These are phyloP conservation scores for Pipistrellus pygmaeus DNA, from an alignment of 2,797 vertebrate species.

Conservation along the genomic window DNA sequence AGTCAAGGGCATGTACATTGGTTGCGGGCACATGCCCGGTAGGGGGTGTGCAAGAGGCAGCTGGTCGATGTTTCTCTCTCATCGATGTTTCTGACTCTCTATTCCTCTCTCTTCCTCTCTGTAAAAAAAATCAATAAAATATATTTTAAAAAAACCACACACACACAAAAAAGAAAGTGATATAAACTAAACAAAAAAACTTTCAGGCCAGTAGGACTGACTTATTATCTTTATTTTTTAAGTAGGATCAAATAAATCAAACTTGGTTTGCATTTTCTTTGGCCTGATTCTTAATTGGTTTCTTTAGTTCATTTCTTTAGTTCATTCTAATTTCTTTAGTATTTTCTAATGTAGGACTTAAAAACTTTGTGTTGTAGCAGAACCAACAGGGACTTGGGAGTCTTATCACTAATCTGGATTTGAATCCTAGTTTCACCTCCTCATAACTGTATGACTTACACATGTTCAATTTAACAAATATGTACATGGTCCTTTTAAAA, in stretches of 20 bases:
- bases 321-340: too few relatives aligned
- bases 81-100: too few relatives aligned
- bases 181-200: not conserved
- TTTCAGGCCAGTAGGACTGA: not conserved
- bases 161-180: not conserved
- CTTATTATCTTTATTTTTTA: not conserved
- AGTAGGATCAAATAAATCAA: constrained; percentile 43
- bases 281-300: constrained; percentile 12
- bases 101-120: too few relatives aligned
- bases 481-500: not conserved
- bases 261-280: constrained; percentile 56
- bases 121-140: too few relatives aligned
- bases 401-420: not conserved
- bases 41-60: too few relatives aligned
- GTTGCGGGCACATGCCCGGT: too few relatives aligned
- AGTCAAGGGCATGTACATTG: too few relatives aligned
- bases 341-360: not conserved
- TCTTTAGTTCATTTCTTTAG: constrained; percentile 53
- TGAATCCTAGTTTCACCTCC: constrained; percentile 11
- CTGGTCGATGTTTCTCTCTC: too few relatives aligned
- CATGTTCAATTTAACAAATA: not conserved
- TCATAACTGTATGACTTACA: not conserved
- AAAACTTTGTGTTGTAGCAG: not conserved
- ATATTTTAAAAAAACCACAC: too few relatives aligned
- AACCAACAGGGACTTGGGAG: not conserved